Base-by-base conservation (phyloP, 2,113 vertebrate genomes). In the Bettongia penicillata region DNA sequence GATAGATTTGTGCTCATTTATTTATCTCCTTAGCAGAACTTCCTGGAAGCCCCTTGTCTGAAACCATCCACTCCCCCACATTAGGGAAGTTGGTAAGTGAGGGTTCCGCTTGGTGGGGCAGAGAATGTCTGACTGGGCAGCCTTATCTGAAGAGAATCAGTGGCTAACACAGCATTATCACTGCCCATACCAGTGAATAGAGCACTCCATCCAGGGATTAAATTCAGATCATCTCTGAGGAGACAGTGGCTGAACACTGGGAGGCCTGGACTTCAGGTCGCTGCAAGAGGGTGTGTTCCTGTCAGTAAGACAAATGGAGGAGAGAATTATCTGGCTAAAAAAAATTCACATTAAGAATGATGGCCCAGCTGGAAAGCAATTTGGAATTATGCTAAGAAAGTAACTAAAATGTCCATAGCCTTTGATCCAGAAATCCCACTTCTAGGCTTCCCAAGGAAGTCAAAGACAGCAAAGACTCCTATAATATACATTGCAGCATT, bases 101-200 rank as follows among this genome's bases (percentile, higher is more conserved):
- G 52, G 4, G 51, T 43, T 84, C 68, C 0, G n/a, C 68, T 84
- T 84, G 68, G 24, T 22, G 93, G 90, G 23, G 31, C 26, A 51
- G 91, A 31, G 2, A 48, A 92, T 14, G 57, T 1, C 0, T 51
- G 26, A 43, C 8, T 25, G 89, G 68, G 93, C 91, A 96, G 26
- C 77, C 93, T 91, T 91, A 90, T 0, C 90, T 52, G 93, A 31
- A 1, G 3, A 3, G 94, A 94, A 53, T 94, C 50, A 3, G n/a
- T 2, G 0, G 0, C 37, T 90, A 0, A 0, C 24, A n/a, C 47
- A 12, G 37, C 77, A 23, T 25, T 77, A 52, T 51, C 92, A 47
- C 23, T 51, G 77, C 14, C 26, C 8, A 25, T 0, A 0, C 23
- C 37, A 16, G 23, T 43, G 77, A 31, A 91, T 6, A 50, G 11